These are phyloP conservation scores for Oscarella lobularis DNA, from an alignment of 37 sponge, comb jelly and placozoan species.

Conservation along the genomic window DNA sequence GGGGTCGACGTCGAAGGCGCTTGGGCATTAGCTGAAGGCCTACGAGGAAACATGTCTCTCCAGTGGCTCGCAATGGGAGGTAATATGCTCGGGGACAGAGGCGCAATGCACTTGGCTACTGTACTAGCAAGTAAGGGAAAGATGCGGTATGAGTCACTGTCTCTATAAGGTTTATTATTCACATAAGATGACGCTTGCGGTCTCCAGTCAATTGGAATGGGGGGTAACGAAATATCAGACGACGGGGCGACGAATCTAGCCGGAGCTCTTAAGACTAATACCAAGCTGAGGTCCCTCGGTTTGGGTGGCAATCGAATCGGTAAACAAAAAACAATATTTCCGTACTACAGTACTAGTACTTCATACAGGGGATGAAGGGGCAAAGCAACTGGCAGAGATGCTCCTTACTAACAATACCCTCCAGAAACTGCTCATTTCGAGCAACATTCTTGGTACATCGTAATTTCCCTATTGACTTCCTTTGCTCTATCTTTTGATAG, in stretches of 20 bases:
- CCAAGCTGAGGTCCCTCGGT: constrained; percentile 46
- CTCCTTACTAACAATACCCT: neutral
- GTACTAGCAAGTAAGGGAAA: neutral
- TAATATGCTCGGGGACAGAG: constrained; percentile 67
- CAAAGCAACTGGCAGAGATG: neutral
- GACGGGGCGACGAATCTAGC: constrained; percentile 56
- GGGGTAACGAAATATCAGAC: constrained; percentile 75
- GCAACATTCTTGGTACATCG: constrained; percentile 2
- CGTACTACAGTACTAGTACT: neutral
- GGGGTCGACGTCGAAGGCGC: constrained; percentile 58
- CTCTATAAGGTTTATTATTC: too few species aligned
- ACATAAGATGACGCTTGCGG: neutral
- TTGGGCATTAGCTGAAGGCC: constrained; percentile 54
- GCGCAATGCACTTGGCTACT: constrained; percentile 45
- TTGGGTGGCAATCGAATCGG: constrained; percentile 70
- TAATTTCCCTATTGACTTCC: neutral
- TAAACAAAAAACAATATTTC: neutral
- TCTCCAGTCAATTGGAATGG: constrained; percentile 64
- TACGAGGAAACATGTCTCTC: constrained; percentile 35
- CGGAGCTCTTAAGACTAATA: constrained; percentile 47
- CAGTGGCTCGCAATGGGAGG: constrained; percentile 77
- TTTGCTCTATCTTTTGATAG: constrained; percentile 2
- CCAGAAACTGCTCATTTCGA: neutral
- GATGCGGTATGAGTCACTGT: too few species aligned
- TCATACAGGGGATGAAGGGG: neutral